A percentile compares a stretch with the other conserved stretches of the same genome.
Conservation (phyloP, 2,113 vertebrate species). For the Ifrita kowaldi region DNA sequence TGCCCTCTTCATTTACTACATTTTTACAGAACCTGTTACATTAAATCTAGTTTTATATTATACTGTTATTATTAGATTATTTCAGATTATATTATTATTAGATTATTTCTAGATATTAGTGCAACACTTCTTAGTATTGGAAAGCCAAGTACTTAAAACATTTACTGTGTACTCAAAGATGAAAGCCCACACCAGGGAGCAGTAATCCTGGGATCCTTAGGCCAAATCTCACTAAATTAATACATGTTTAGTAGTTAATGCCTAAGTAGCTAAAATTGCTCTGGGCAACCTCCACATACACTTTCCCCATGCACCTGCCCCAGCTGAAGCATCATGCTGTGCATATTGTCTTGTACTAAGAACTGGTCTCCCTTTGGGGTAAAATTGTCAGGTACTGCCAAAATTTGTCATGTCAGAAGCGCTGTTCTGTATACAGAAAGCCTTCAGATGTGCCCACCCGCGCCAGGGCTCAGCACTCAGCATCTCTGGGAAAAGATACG, state of each 20-base stretch:
- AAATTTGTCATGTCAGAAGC: neutral
- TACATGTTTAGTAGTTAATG: neutral
- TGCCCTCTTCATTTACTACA: neutral
- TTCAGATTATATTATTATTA: neutral
- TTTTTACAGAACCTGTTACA: neutral
- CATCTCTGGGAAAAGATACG: neutral
- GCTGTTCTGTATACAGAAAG: neutral
- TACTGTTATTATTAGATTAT: neutral
- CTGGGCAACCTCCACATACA: neutral
- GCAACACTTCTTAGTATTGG: neutral
- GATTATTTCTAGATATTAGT: neutral
- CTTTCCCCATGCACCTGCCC: neutral
- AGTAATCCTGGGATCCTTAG: neutral
- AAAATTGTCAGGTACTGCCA: neutral
- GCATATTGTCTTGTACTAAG: neutral
- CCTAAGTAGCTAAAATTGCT: neutral
- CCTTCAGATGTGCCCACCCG: neutral
- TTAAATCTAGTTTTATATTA: neutral
- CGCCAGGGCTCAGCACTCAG: neutral
- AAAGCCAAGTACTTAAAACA: neutral
- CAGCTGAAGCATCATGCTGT: neutral
- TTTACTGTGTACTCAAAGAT: neutral
- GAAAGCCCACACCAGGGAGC: neutral
- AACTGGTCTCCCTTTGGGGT: neutral
- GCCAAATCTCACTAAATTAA: neutral